A percentile compares a stretch with the other conserved stretches of the same genome.
These are phyloP conservation scores for Drosophila arizonae DNA, from an alignment of 1,140 invertebrate genomes.

Conservation along the genomic window DNA sequence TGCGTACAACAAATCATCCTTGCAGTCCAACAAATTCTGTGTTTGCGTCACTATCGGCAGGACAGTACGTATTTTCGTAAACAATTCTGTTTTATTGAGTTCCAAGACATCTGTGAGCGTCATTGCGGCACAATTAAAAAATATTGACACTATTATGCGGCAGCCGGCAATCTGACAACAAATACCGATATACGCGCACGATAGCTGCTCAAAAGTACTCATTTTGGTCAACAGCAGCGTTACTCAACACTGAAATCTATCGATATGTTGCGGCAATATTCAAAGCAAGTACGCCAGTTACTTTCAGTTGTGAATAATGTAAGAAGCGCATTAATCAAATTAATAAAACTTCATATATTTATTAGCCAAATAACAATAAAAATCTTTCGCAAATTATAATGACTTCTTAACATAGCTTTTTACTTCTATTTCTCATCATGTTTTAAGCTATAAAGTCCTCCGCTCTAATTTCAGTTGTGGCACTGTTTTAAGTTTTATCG, in stretches of 20 bases:
- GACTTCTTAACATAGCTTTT: not conserved
- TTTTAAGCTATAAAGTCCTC: constrained; percentile 9
- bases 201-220: not conserved
- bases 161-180: constrained; percentile 10
- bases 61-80: constrained; percentile 65
- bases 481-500: constrained; percentile 62
- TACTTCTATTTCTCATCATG: not conserved
- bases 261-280: not conserved
- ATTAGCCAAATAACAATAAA: not conserved
- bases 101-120: constrained; percentile 64
- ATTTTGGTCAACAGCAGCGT: too few species aligned
- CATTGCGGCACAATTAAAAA: constrained; percentile 46
- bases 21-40: constrained; percentile 76
- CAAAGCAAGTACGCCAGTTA: not conserved
- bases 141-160: constrained; percentile 11
- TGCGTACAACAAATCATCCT: constrained; percentile 75
- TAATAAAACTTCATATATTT: not conserved
- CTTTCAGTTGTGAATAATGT: not conserved
- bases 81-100: constrained; percentile 64
- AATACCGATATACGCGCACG: constrained; percentile 5
- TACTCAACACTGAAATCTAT: not conserved
- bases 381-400: not conserved
- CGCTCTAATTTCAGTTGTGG: constrained; percentile 53
- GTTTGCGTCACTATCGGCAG: constrained; percentile 59
- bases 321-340: not conserved